Evolutionary conservation across 1,140 invertebrate species (phyloP), one percentile per base, ranked within the genome.

Genomic region (Drosophila kurseongensis): DNA sequence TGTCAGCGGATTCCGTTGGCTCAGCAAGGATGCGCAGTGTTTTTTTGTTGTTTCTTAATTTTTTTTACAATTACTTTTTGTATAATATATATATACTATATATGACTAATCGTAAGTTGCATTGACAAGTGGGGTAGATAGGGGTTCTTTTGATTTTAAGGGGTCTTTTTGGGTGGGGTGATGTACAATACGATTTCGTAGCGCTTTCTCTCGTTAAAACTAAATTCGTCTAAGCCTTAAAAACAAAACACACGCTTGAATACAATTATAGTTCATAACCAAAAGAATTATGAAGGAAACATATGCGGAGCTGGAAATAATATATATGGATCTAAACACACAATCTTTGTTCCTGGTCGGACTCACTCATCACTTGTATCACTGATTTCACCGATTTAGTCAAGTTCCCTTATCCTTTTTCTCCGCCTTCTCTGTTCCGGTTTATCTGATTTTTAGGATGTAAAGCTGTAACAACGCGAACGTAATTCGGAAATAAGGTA

Each of bases 181-280:
- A 71, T 79, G 63, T 76, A 79, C 69, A 83, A 83, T 82, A 82
- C 80, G 67, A 61, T 82, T 57, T 42, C 27, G 59, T 66, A 52
- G 78, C 63, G 58, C 35, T 71, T 9, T 32, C 13, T 59, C 54
- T 57, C 18, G 36, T 71, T 57, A 57, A 57, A 71, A 48, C 68
- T 45, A 73, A 73, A 73, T 73, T 72, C 32, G 55, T 60, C 69
- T 52, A 73, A 60, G 69, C 67, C 40, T 71, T 72, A 60, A 72
- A 73, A 73, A 71, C 63, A 51, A 72, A 60, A 66, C 45, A 44
- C 63, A 62, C 47, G 36, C 60, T 65, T 14, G 54, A 62, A 41
- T 62, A 59, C 60, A 60, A 63, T 42, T 35, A 51, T 35, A 52
- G n/a, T 47, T 52, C 40, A 67, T 52, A 47, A 72, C 56, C 42